phyloP scores from a whole-genome alignment of 2,113 vertebrate species.

The Oenanthe melanoleuca region DNA sequence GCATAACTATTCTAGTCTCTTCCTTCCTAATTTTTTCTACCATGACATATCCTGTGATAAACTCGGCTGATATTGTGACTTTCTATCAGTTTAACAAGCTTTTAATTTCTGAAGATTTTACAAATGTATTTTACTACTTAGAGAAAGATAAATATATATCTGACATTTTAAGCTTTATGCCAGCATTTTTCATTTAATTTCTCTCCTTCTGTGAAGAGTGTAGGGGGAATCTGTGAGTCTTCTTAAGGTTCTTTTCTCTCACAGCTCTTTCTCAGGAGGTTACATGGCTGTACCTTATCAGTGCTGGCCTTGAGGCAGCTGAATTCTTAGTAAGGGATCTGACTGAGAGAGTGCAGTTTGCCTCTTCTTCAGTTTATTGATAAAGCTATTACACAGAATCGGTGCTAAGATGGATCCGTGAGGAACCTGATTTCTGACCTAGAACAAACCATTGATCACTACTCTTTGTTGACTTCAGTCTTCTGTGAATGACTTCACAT shows the following conservation, averaged over 20 bases:
- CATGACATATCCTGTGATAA: neutral
- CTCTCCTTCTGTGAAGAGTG: neutral
- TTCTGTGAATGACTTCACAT: neutral
- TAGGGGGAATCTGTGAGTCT: neutral
- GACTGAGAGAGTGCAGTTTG: neutral
- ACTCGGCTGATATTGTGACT: neutral
- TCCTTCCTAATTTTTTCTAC: neutral
- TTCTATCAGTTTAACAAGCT: neutral
- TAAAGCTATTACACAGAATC: neutral
- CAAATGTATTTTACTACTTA: neutral
- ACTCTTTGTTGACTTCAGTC: neutral
- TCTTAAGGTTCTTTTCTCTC: neutral
- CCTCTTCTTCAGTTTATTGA: neutral
- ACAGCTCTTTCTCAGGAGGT: neutral
- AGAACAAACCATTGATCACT: neutral
- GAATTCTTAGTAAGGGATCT: neutral
- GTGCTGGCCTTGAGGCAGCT: neutral
- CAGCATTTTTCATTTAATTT: neutral
- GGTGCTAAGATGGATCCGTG: neutral
- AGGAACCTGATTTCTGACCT: neutral
- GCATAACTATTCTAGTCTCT: neutral
- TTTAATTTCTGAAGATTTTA: neutral
- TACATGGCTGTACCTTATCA: neutral
- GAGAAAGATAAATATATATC: neutral
- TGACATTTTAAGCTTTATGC: neutral